Base-by-base conservation (phyloP, 1,140 invertebrate genomes). In the Drosophila mayri region DNA sequence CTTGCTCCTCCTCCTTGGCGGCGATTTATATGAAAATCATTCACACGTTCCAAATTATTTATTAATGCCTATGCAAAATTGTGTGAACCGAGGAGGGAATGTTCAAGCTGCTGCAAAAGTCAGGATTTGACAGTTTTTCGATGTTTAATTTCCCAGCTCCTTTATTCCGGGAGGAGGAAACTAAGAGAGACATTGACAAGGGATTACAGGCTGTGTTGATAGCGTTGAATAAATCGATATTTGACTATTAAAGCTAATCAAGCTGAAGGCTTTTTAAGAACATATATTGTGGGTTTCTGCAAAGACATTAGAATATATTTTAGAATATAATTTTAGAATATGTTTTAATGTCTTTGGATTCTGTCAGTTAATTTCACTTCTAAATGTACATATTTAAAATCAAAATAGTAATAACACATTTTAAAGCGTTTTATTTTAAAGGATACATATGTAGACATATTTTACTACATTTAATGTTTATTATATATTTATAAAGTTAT, bases 21-120 rank as follows among this genome's bases (percentile, higher is more conserved):
- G 76, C 57, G 72, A 87, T 83, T 83, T 77, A 80, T 88, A 72
- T 70, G 76, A 84, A 88, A 88, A 88, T 87, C 84, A 87, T 87
- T 88, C 80, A 84, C 84, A 87, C 84, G 81, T 72, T 77, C 63
- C 76, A 88, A 88, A 88, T 88, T 88, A 88, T 88, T 78, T 88
- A 88, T 88, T 88, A 80, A 88, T 88, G 80, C 46, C 59, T 64
- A 83, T 80, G 83, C 83, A 79, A 82, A 87, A 81, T 85, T 73
- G 55, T 62, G 30, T 54, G 65, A 55, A 41, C 35, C 28, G 43
- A 47, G 35, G 35, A 32, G 28, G 35, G 16, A 52, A 41, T 76
- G 25, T 76, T 60, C 22, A 25, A 38, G 20, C 41, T 61, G 73
- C 64, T 61, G 49, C 41, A 46, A 46, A 76, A 57, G 62, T 76